Base-by-base conservation (phyloP, 2,113 vertebrate genomes). In the Galemys pyrenaicus region DNA sequence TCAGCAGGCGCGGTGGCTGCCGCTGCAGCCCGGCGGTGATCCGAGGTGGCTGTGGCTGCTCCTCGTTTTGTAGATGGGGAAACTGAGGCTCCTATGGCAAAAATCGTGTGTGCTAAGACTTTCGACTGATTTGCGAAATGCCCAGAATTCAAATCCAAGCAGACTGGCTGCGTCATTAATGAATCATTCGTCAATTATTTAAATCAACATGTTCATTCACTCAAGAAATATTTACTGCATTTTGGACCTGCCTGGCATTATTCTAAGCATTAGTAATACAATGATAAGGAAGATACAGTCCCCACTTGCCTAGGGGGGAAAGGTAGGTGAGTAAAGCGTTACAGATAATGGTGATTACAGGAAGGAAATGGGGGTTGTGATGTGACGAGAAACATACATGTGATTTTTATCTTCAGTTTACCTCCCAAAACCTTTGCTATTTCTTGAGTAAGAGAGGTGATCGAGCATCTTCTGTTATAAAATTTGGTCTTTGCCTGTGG, bases 1-100 rank as follows among this genome's bases (percentile, higher is more conserved):
- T 5, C 6, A 49, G 77, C 8, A 0, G 0, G 1, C 26, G 0
- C 17, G 2, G 2, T 16, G 46, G 46, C n/a, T 19, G 5, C 35
- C 26, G 22, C 64, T 24, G 13, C 3, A 19, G 32, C 22, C 39
- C 35, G 19, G 46, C 1, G 17, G 9, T 28, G 28, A 5, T 6
- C 6, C 41, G 2, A 7, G 17, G 46, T 3, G 16, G 15, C 6
- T 0, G 24, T 1, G 13, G 0, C 26, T 11, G 10, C 46, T 49
- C 46, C 0, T 9, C 37, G 19, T 49, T 49, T 49, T 49, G 46
- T 49, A 49, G 46, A 12, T 49, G 46, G 46, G 46, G 46, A 49
- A 49, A 49, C 46, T 49, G 46, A 49, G 46, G 46, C 10, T 49
- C 46, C 8, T 49, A 11, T 49, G 46, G 46, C 12, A 16, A 1